Evolutionary conservation across 30 jellyfish, hydroid and myxozoan species (phyloP).

Genomic region (Mastigias papua): DNA sequence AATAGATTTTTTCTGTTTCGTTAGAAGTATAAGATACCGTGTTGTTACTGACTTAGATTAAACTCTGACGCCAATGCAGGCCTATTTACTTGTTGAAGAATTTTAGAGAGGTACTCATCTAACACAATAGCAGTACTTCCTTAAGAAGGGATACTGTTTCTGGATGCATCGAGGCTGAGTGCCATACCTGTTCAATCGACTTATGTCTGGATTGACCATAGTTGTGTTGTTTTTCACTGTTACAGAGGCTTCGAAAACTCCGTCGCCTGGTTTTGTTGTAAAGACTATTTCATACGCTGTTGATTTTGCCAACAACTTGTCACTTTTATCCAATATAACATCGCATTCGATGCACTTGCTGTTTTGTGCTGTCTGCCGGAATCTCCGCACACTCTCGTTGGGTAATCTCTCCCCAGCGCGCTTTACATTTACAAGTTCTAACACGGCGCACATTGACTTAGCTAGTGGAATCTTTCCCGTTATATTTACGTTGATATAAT

Average conservation of each 20-base stretch:
- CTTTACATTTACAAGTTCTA: constrained; percentile 43
- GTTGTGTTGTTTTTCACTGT: constrained; percentile 8
- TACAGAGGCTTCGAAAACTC: constrained; percentile 64
- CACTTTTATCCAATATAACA: constrained; percentile 9
- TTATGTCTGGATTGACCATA: constrained; percentile 46
- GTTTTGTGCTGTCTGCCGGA: constrained; percentile 43
- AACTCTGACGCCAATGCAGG: too few relatives aligned
- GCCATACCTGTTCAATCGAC: constrained; percentile 80
- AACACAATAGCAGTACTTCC: constrained; percentile 71
- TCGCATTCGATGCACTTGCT: constrained; percentile 64
- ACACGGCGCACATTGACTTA: constrained; percentile 44
- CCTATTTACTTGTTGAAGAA: not conserved
- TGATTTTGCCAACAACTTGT: not conserved
- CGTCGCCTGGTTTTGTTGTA: constrained; percentile 60
- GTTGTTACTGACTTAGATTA: too few relatives aligned
- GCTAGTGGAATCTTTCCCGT: constrained; percentile 24
- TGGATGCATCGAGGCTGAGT: constrained; percentile 77
- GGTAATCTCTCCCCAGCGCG: constrained; percentile 68
- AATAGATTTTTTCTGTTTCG: too few relatives aligned
- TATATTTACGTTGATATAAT: constrained; percentile 41
- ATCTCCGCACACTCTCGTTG: constrained; percentile 37
- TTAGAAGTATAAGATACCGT: too few relatives aligned
- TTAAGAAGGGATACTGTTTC: constrained; percentile 58
- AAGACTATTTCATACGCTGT: constrained; percentile 58
- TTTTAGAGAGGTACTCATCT: not conserved